Evolutionary conservation across 2,888 invertebrate genomes (phyloP), one percentile per base, ranked within the genome.

Genomic region (Diadegma fenestrale): DNA sequence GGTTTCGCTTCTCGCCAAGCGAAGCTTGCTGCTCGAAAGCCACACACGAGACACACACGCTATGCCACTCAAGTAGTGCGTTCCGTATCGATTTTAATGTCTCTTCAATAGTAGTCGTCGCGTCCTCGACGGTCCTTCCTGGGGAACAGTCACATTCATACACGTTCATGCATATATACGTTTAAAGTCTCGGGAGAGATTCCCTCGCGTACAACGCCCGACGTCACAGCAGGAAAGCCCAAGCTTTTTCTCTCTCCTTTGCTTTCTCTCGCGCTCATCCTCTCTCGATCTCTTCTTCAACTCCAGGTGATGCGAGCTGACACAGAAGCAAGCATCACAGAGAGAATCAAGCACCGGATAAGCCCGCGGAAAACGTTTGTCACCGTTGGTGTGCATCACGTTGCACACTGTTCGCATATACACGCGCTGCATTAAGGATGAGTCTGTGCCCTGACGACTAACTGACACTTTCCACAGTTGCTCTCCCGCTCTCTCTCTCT

Each of bases 61-160:
- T 86, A 84, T 87, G 88, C 88, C 89, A 89, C 90, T 91, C 91
- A 90, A 91, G 90, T 90, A 91, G 90, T 90, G 88, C 89, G 90
- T 89, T 90, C 90, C 88, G 91, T 91, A 91, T 91, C 89, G 91
- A 91, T 91, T 91, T 91, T 90, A 90, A 91, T 91, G 90, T 85
- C 87, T 84, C 86, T 79, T n/a, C 86, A 85, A 85, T 86, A 71
- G 86, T 81, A 82, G 88, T 83, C 84, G 80, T 81, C 63, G 64
- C 51, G 58, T 26, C 58, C 58, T 58, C 41, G 72, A n/a, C 68
- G 8, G 84, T 85, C 80, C 71, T 80, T 85, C 80, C 71, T 80
- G 80, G 14, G 80, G 14, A 58, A 58, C 58, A 58, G 58, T 76
- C 71, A 66, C 85, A 58, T n/a, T 8, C 33, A 33, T 33, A 54